Percentiles rank a stretch among this genome's conserved stretches.
Evolutionary conservation across 2,113 vertebrate species (phyloP).

Genomic region (Phaethon lepturus): DNA sequence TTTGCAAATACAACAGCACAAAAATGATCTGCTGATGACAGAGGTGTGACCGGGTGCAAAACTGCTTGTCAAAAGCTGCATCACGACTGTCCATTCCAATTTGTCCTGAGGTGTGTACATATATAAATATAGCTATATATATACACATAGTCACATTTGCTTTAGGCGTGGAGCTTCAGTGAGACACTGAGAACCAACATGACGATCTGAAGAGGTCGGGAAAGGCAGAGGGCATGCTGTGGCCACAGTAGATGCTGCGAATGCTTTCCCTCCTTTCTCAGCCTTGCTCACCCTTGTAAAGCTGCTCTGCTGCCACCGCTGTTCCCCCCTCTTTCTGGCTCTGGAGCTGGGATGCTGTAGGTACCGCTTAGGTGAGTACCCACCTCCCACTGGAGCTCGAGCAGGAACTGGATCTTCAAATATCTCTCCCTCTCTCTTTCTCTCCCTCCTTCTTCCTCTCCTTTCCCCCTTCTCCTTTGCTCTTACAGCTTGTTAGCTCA

Average conservation of each 20-base stretch:
- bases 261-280: not conserved
- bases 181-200: not conserved
- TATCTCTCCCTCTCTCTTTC: not conserved
- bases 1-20: not conserved
- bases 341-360: not conserved
- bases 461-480: not conserved
- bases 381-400: not conserved
- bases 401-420: not conserved
- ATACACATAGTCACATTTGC: not conserved
- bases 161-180: not conserved
- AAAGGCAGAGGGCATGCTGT: not conserved
- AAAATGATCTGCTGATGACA: not conserved
- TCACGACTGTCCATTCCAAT: not conserved
- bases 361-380: accelerated
- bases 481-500: slow-evolving; percentile 46
- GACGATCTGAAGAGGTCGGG: not conserved
- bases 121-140: accelerated
- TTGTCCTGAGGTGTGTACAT: no score
- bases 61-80: not conserved
- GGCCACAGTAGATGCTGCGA: not conserved
- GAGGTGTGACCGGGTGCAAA: not conserved
- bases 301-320: not conserved
- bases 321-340: accelerated
- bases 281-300: not conserved
- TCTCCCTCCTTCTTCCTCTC: not conserved